Conservation (phyloP, 2,797 vertebrate genomes). For the Mormyrops attenuatus region DNA sequence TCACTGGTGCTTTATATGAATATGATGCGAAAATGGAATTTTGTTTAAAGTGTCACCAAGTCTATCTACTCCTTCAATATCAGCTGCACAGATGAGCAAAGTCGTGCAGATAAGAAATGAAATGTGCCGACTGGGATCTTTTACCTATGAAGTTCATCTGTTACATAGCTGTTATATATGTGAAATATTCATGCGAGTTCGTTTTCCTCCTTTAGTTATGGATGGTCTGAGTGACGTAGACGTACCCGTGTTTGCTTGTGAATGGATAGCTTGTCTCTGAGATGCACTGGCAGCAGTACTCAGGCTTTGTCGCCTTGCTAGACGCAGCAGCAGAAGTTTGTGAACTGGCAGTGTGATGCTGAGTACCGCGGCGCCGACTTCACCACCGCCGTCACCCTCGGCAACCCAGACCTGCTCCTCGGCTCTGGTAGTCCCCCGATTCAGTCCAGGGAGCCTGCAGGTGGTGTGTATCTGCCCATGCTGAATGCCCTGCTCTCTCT, state of each 20-base stretch:
- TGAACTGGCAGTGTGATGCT: conserved; percentile 85
- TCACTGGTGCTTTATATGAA: background rate
- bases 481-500: background rate
- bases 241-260: background rate
- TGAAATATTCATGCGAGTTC: background rate
- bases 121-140: background rate
- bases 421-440: conserved; percentile 67
- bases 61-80: background rate
- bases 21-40: background rate
- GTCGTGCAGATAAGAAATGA: background rate
- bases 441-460: background rate
- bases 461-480: background rate
- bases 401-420: conserved; percentile 79
- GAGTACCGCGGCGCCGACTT: conserved; percentile 79
- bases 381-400: conserved; percentile 74
- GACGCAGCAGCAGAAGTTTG: conserved; percentile 86
- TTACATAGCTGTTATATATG: no score
- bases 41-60: background rate
- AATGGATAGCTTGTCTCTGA: background rate
- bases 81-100: background rate
- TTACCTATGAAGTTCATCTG: background rate
- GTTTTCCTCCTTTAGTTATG: background rate
- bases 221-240: background rate
- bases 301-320: conserved; percentile 37
- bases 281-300: background rate